These are phyloP conservation scores for Lerista edwardsae DNA, from an alignment of 2,797 vertebrate genomes.

Conservation along the genomic window DNA sequence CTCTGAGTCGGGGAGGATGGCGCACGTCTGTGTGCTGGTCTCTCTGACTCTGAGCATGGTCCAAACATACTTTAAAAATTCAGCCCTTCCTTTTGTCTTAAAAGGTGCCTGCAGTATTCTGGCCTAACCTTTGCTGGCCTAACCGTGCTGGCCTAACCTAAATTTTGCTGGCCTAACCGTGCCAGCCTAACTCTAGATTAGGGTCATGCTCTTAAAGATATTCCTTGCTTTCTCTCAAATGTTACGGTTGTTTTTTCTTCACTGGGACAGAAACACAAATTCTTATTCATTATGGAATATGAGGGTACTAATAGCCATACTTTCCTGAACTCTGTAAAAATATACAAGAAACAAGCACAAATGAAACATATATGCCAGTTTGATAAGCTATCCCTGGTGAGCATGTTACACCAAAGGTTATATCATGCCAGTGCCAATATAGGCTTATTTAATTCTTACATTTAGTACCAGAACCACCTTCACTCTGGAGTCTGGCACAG, in stretches of 20 bases:
- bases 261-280: not conserved
- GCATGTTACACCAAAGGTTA: not conserved
- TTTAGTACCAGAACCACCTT: slow-evolving; percentile 30
- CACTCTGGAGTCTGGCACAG: not conserved
- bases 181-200: too few relatives aligned
- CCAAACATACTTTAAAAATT: too few relatives aligned
- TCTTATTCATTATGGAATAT: slow-evolving; percentile 10
- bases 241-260: not conserved
- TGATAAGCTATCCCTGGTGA: slow-evolving; percentile 21
- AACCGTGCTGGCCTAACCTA: too few relatives aligned
- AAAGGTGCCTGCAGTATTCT: too few relatives aligned
- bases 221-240: not conserved
- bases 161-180: too few relatives aligned
- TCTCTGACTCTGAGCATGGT: too few relatives aligned
- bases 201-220: too few relatives aligned
- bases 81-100: too few relatives aligned
- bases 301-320: slow-evolving; percentile 36
- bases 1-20: too few relatives aligned
- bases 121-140: too few relatives aligned
- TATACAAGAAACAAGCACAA: too few relatives aligned
- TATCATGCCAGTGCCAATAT: not conserved
- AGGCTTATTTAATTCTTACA: not conserved
- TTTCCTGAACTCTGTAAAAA: slow-evolving; percentile 2
- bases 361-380: not conserved
- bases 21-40: too few relatives aligned